These are phyloP conservation scores for Nephrotoma guestfalica DNA, from an alignment of 2,888 invertebrate species.

Conservation along the genomic window DNA sequence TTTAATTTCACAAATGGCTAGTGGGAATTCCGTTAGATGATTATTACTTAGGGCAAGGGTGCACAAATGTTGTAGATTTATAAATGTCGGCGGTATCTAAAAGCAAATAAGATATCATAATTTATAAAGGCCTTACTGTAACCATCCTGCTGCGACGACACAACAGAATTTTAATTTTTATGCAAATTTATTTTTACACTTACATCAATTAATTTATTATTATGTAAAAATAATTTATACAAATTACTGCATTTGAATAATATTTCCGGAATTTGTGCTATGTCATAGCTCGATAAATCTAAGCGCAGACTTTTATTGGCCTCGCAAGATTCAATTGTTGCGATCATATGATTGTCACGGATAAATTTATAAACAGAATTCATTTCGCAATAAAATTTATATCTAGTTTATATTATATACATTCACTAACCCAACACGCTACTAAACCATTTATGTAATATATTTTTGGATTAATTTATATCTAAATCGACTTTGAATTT, in stretches of 20 bases:
- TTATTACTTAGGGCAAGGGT: constrained; percentile 52
- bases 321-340: constrained; percentile 48
- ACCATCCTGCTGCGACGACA: neutral
- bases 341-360: constrained; percentile 50
- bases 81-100: constrained; percentile 3
- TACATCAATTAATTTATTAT: constrained; percentile 41
- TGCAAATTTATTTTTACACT: constrained; percentile 14
- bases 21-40: constrained; percentile 42
- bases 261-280: constrained; percentile 41
- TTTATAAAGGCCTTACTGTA: neutral
- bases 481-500: constrained; percentile 6
- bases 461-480: constrained; percentile 8
- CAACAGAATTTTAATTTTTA: neutral
- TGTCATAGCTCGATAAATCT: constrained; percentile 48
- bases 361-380: constrained; percentile 52
- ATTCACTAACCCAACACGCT: neutral
- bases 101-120: neutral
- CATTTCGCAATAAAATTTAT: constrained; percentile 26
- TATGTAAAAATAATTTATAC: constrained; percentile 46
- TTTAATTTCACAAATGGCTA: constrained; percentile 41
- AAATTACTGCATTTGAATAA: constrained; percentile 41
- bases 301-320: constrained; percentile 42
- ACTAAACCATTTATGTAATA: constrained; percentile 9
- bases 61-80: constrained; percentile 37
- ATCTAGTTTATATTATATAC: neutral